Base-by-base conservation (phyloP, 2,888 invertebrate species). In the Cremastinae sp. region DNA sequence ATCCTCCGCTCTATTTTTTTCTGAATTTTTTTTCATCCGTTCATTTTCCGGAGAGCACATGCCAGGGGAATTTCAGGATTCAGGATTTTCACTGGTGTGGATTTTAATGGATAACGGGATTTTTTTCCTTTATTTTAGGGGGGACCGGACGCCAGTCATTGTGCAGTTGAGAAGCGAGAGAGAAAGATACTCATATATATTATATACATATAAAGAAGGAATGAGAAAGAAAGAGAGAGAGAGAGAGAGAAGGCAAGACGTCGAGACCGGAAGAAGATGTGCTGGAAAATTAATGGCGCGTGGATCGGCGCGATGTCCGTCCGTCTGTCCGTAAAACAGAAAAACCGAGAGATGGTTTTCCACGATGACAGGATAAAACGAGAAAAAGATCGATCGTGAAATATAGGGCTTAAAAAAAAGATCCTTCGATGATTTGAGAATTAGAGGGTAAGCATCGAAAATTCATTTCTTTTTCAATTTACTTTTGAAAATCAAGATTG, bases 31-130 rank as follows among this genome's bases (percentile, higher is more conserved):
- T 10, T 70, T 9, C 16, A n/a, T 9, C 18, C 10, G n/a, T 37
- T 45, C 18, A 5, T 12, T 4, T n/a, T 37, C 14, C 10, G 7
- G 22, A 49, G n/a, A 16, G 62, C 68, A 74, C 47, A 62, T 68
- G 55, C 39, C 58, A 16, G n/a, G 10, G n/a, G 2, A 62, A 35
- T 62, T 62, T 61, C 28, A 8, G 49, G 37, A 39, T 49, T 37
- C 37, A 16, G 51, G 62, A 51, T 64, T 64, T 49, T 64, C 28
- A 51, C 62, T 64, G 62, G n/a, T 49, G 62, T 65, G 35, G 65
- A 65, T 66, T 66, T 66, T 66, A 55, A 66, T 55, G 49, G 18
- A 62, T 62, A 66, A 75, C 71, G 75, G 75, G 65, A 61, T 66
- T 65, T 75, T 75, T 59, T 12, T 28, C 45, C 28, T 49, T 28